Evolutionary conservation across 2,113 vertebrate species (phyloP), one percentile per base, ranked within the genome.

Genomic region (Entomyzon cyanotis): DNA sequence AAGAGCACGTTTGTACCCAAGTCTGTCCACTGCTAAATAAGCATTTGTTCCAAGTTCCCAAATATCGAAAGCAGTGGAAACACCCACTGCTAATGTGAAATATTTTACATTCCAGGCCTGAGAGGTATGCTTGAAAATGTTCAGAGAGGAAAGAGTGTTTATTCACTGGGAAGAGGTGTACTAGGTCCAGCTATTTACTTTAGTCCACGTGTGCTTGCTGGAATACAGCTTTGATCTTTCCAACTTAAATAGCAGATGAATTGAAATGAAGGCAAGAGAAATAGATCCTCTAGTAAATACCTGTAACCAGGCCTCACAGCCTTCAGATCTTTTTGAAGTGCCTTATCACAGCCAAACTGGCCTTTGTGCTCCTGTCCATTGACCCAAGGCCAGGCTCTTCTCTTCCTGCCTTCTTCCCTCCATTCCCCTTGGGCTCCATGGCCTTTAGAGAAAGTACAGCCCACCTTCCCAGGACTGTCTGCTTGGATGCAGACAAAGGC

Each of bases 71-170:
- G 97, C 92, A 33, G 84, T 97, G 93, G 96, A 97, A 98, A 98
- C 97, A 87, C 97, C 96, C 96, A 96, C 90, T 90, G 95, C 94
- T 97, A 90, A 98, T 83, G 92, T 84, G 96, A 97, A 97, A 97
- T 96, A 96, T 93, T 97, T 97, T 93, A 89, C 97, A 98, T 98
- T 98, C 97, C 98, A 97, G 85, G 27, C 77, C 95, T 84, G 82
- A 95, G 92, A 96, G 94, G 95, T 60, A 95, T 0, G 20, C 96
- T 98, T 97, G 95, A 96, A 94, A 97, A 96, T 41, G 94, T 96
- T 93, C 82, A 69, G 65, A 90, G 95, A 96, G 96, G 96, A 96
- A 96, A n/a, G 91, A 97, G 96, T 97, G 97, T 98, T 98, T 98
- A 98, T 97, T 97, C 96, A 96, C 95, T 78, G 92, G 80, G 90